Conservation (phyloP, 2,888 invertebrate species). For the Tipula helvola region DNA sequence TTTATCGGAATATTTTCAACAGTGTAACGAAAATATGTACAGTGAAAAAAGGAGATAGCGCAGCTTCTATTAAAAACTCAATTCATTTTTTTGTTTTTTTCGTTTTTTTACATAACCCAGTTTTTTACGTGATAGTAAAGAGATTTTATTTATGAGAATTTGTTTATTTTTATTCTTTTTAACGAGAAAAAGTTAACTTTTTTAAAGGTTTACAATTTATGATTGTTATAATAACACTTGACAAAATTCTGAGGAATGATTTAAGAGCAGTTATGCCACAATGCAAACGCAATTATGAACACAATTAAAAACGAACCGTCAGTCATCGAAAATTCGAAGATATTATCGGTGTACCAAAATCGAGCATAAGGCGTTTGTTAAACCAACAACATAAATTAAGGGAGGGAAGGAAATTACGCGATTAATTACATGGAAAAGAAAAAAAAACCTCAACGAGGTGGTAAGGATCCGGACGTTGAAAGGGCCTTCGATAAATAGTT, state of each 20-base stretch:
- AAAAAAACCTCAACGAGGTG: background rate
- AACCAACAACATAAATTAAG: too few species aligned
- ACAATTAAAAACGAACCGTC: slow-evolving; percentile 11
- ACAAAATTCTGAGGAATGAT: slow-evolving; percentile 7
- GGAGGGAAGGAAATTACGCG: too few species aligned
- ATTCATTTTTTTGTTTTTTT: background rate
- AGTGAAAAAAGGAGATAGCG: background rate
- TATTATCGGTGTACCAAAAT: slow-evolving; percentile 10
- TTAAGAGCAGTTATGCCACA: slow-evolving; percentile 5
- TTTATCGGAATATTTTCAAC: background rate
- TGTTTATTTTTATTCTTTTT: too few species aligned
- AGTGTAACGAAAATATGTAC: background rate
- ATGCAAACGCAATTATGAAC: background rate
- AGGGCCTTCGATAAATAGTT: background rate
- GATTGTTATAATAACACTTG: background rate
- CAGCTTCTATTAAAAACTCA: background rate
- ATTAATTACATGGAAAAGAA: too few species aligned
- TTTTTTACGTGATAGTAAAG: too few species aligned
- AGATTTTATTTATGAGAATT: too few species aligned
- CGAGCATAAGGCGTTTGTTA: too few species aligned
- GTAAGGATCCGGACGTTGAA: background rate
- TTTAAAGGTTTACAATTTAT: background rate
- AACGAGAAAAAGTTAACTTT: background rate
- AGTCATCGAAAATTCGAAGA: background rate
- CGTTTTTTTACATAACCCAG: background rate